These are phyloP conservation scores for Mastomys coucha DNA, from an alignment of 2,113 vertebrate genomes.

Conservation along the genomic window DNA sequence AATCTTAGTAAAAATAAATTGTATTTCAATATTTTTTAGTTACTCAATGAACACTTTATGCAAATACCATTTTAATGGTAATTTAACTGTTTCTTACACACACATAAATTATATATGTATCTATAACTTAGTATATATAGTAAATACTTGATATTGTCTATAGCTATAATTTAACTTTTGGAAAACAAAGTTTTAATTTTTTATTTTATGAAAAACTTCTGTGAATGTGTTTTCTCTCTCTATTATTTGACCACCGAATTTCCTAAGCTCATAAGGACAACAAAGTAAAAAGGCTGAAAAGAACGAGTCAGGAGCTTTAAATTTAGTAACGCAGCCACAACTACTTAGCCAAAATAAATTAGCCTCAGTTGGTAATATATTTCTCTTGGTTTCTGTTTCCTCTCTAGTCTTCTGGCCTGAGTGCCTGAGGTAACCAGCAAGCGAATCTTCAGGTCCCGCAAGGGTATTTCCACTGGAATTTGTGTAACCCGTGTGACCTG, in stretches of 20 bases:
- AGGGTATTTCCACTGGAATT: no score
- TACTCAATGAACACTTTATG: neutral
- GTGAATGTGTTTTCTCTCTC: neutral
- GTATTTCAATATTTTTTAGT: constrained; percentile 30
- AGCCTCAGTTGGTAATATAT: neutral
- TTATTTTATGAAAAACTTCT: neutral
- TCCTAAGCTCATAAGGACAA: constrained; percentile 5
- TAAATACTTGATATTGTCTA: neutral
- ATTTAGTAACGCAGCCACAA: neutral
- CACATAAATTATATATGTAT: no score
- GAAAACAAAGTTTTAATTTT: neutral
- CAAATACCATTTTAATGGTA: neutral
- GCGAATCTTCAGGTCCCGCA: no score
- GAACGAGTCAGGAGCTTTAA: neutral
- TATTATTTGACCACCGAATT: neutral
- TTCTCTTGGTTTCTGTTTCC: neutral
- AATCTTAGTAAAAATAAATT: constrained; percentile 4
- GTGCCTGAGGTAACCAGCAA: no score
- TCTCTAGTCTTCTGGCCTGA: no score
- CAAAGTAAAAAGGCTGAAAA: neutral
- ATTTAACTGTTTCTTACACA: neutral
- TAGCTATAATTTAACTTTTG: neutral
- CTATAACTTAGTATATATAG: neutral
- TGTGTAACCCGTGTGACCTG: no score
- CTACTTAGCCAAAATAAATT: neutral